Evolutionary conservation across 2,888 invertebrate genomes (phyloP), one percentile per base, ranked within the genome.

Genomic region (Trichopoda pennipes): DNA sequence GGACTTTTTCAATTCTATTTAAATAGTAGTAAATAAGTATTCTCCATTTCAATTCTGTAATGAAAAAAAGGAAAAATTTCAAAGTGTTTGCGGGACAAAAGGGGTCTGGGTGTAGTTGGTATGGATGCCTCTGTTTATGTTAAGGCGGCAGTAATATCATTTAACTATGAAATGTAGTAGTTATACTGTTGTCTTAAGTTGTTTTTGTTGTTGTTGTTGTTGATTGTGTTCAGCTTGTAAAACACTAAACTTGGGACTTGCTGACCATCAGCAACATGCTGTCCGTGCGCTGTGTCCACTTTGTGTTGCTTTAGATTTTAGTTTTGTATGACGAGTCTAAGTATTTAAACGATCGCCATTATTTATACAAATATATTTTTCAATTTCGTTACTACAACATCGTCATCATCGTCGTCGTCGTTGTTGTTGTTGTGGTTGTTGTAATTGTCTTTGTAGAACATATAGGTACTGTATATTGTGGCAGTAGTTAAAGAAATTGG

Each of bases 281-380:
- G 49, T 66, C 47, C 44, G 14, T 49, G 63, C 56, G n/a, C 38
- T 16, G 35, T 63, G 63, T 69, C 32, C 56, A 80, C 17, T 58
- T 80, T 63, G 64, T 73, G 21, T 60, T 49, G 58, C 35, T 60
- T 58, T 55, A 47, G 4, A 28, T 35, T 53, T 53, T 32, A 42
- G 17, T 44, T 73, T 64, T 63, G 21, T 63, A 49, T 55, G 73
- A 64, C 35, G 49, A 56, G 56, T 80, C 55, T 56, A 69, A 77
- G 64, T 70, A 72, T 76, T 66, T 76, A 70, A 80, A 66, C 64
- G 75, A 80, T 75, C 64, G 70, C 38, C 70, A 77, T 77, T 78
- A 76, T 80, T 56, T 64, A 49, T 72, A 60, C 42, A 49, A 68
- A 51, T 42, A 75, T 56, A 56, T 51, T 64, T 64, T 63, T 49